Evolutionary conservation across 1,140 invertebrate genomes (phyloP).

Genomic region (Choristoneura fumiferana): DNA sequence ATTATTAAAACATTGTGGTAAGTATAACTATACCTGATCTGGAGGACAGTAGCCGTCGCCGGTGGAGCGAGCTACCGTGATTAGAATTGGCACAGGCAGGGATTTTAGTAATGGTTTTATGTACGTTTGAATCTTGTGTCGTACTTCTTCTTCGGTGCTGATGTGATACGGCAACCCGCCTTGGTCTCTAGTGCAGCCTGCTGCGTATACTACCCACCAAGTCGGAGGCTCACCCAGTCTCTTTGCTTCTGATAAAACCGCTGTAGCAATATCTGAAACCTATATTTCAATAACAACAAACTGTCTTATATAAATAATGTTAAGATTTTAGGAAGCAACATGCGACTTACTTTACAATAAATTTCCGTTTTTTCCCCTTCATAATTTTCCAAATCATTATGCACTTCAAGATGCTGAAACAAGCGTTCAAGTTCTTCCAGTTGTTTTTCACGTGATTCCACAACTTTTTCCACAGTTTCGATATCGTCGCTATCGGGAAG

Average conservation of each 20-base stretch:
- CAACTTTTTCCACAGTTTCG: slow-evolving; percentile 71
- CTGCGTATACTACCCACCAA: slow-evolving; percentile 89
- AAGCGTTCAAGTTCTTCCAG: slow-evolving; percentile 81
- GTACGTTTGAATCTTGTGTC: slow-evolving; percentile 78
- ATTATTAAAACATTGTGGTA: too few species aligned
- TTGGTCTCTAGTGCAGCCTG: slow-evolving; percentile 92
- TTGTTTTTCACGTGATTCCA: slow-evolving; percentile 77
- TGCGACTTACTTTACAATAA: slow-evolving; percentile 60
- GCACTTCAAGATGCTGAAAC: slow-evolving; percentile 82
- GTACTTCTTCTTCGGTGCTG: slow-evolving; percentile 84
- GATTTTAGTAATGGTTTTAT: slow-evolving; percentile 81
- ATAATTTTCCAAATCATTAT: slow-evolving; percentile 77
- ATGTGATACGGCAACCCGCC: slow-evolving; percentile 89
- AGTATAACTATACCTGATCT: slow-evolving; percentile 43
- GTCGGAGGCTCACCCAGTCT: slow-evolving; percentile 83
- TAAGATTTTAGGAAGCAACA: too few species aligned
- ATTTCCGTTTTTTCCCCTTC: slow-evolving; percentile 57
- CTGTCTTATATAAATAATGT: too few species aligned
- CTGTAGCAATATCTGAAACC: slow-evolving; percentile 73
- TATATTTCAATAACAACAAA: slow-evolving; percentile 30
- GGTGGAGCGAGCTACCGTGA: slow-evolving; percentile 90
- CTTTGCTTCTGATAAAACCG: slow-evolving; percentile 63
- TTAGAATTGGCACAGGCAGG: slow-evolving; percentile 84
- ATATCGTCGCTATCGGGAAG: slow-evolving; percentile 54
- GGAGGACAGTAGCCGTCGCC: slow-evolving; percentile 93